phyloP scores from a whole-genome alignment of 1,140 invertebrate species.

The Conus ventricosus region DNA sequence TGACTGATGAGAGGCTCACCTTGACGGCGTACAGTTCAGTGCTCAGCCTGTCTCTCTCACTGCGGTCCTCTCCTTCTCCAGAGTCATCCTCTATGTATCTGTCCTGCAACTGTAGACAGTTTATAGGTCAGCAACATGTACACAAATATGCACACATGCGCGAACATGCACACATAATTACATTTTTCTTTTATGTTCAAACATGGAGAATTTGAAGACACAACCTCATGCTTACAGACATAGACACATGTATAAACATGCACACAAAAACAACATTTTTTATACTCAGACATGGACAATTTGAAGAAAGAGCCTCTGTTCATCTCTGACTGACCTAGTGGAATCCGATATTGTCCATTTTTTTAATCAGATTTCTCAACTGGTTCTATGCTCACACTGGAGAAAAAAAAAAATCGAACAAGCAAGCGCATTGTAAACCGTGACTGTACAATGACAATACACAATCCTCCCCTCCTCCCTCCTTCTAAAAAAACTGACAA shows the following conservation, averaged over 20 bases:
- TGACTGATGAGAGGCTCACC: slow-evolving; percentile 41
- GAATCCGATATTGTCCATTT: too few relatives aligned
- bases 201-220: too few relatives aligned
- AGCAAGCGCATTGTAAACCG: too few relatives aligned
- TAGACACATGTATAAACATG: not conserved
- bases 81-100: slow-evolving; percentile 1
- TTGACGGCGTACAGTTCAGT: slow-evolving; percentile 66
- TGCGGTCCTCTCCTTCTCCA: slow-evolving; percentile 3
- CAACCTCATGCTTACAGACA: not conserved
- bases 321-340: too few relatives aligned
- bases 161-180: not conserved
- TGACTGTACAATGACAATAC: too few relatives aligned
- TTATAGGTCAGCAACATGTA: not conserved
- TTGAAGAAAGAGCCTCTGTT: too few relatives aligned
- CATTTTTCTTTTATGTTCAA: not conserved
- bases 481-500: too few relatives aligned
- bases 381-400: too few relatives aligned
- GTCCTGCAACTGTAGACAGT: slow-evolving; percentile 25
- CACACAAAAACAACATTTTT: not conserved
- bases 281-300: not conserved
- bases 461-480: too few relatives aligned
- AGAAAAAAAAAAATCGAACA: too few relatives aligned
- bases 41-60: slow-evolving; percentile 56
- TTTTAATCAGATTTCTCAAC: too few relatives aligned
- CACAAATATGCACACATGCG: not conserved